A percentile compares a stretch with the other conserved stretches of the same genome.
Conservation (phyloP, 2,113 vertebrate genomes). For the Aphelocoma coerulescens region DNA sequence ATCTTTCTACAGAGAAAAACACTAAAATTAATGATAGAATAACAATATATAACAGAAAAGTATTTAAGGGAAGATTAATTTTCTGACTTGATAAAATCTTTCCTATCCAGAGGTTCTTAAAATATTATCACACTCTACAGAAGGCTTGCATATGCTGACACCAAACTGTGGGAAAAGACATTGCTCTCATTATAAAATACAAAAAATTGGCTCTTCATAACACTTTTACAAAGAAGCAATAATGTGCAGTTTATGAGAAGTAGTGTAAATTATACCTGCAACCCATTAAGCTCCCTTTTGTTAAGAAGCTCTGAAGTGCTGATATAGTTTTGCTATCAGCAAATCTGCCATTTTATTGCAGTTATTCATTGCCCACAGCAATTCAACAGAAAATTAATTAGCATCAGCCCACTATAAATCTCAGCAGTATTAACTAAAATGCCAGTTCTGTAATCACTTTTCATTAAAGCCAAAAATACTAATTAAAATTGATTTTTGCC, state of each 20-base stretch:
- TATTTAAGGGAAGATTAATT: background rate
- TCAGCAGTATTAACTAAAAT: slow-evolving; percentile 80
- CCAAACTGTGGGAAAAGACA: slow-evolving; percentile 51
- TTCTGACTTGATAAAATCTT: slow-evolving; percentile 6
- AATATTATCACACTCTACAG: slow-evolving; percentile 25
- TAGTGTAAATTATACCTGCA: slow-evolving; percentile 68
- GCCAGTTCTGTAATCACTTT: slow-evolving; percentile 83
- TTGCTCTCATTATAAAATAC: slow-evolving; percentile 50
- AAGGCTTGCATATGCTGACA: slow-evolving; percentile 37
- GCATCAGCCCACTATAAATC: slow-evolving; percentile 76
- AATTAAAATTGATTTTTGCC: slow-evolving; percentile 85
- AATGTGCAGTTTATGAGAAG: slow-evolving; percentile 59
- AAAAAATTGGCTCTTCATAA: slow-evolving; percentile 39
- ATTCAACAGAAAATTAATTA: slow-evolving; percentile 82
- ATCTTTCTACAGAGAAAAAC: background rate
- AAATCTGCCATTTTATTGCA: slow-evolving; percentile 71
- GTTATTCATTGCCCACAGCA: slow-evolving; percentile 68
- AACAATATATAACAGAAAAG: background rate
- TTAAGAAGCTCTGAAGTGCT: slow-evolving; percentile 70
- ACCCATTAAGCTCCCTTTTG: slow-evolving; percentile 68
- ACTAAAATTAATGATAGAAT: background rate
- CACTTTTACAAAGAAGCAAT: slow-evolving; percentile 59
- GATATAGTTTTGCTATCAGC: slow-evolving; percentile 69
- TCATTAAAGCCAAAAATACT: slow-evolving; percentile 83
- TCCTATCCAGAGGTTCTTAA: background rate